phyloP scores from a whole-genome alignment of 2,888 invertebrate genomes.

The Dyspetes luteomarginatus region DNA sequence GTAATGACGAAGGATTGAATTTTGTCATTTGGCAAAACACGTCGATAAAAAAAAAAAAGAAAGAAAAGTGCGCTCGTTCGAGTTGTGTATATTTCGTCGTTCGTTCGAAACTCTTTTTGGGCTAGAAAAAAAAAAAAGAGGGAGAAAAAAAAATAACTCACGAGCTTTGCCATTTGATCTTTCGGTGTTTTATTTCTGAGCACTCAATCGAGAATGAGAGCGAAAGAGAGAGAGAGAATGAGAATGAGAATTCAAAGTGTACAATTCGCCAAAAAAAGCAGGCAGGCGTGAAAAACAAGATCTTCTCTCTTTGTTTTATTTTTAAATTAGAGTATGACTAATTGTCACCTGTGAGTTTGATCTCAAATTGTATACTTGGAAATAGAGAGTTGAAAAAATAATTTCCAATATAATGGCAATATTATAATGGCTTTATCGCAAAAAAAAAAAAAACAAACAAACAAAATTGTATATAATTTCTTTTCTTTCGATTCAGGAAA shows the following conservation, averaged over 20 bases:
- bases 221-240: not conserved
- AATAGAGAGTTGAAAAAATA: not conserved
- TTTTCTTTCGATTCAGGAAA: too few species aligned
- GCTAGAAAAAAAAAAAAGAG: not conserved
- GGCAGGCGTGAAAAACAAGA: constrained; percentile 11
- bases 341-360: not conserved
- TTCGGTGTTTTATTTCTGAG: constrained; percentile 46
- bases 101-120: constrained; percentile 3
- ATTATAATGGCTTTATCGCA: too few species aligned
- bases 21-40: not conserved
- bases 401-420: too few species aligned
- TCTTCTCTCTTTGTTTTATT: constrained; percentile 43
- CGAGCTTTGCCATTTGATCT: constrained; percentile 41
- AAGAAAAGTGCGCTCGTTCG: constrained; percentile 26
- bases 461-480: too few species aligned
- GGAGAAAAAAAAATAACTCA: not conserved
- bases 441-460: too few species aligned
- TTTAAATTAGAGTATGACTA: constrained; percentile 27
- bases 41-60: not conserved
- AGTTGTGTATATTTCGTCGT: constrained; percentile 26
- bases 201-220: not conserved
- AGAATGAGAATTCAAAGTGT: not conserved
- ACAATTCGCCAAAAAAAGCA: constrained; percentile 53
- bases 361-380: not conserved
- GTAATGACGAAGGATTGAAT: not conserved